Percentiles rank a stretch among this genome's conserved stretches.
Conservation (phyloP, 2,113 vertebrate species). For the Kryptolebias marmoratus region DNA sequence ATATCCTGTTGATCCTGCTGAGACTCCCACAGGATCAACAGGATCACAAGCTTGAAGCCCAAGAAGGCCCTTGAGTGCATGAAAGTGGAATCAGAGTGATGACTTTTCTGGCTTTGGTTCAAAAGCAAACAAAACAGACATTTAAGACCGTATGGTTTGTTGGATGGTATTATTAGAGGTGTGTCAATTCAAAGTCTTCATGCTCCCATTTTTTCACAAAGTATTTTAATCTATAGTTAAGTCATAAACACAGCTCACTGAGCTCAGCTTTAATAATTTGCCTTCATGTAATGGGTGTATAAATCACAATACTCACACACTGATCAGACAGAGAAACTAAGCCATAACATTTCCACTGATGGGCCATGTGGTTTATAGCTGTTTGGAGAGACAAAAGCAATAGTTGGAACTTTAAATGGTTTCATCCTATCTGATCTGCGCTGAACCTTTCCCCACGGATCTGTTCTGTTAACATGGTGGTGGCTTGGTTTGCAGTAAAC, state of each 20-base stretch:
- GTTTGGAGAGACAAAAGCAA: too few species aligned
- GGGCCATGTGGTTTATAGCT: too few species aligned
- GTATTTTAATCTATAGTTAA: not conserved
- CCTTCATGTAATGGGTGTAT: not conserved
- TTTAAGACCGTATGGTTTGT: not conserved
- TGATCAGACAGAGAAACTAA: too few species aligned
- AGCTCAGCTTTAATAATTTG: not conserved
- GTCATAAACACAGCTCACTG: not conserved
- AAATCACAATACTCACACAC: not conserved
- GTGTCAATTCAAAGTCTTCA: too few species aligned
- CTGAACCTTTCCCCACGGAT: constrained; percentile 32
- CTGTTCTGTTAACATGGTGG: constrained; percentile 24
- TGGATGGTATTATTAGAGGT: not conserved
- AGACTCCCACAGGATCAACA: not conserved
- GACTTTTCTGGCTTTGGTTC: not conserved
- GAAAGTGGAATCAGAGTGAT: not conserved
- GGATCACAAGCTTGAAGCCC: constrained; percentile 3
- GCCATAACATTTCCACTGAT: too few species aligned
- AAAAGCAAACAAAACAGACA: not conserved
- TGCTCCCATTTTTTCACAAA: too few species aligned
- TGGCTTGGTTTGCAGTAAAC: constrained; percentile 44
- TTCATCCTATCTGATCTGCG: not conserved
- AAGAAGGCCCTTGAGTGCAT: constrained; percentile 7
- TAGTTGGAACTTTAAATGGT: too few species aligned
- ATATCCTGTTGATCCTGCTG: constrained; percentile 15